Conservation (phyloP, 2,113 vertebrate species). For the Mustela lutreola region DNA sequence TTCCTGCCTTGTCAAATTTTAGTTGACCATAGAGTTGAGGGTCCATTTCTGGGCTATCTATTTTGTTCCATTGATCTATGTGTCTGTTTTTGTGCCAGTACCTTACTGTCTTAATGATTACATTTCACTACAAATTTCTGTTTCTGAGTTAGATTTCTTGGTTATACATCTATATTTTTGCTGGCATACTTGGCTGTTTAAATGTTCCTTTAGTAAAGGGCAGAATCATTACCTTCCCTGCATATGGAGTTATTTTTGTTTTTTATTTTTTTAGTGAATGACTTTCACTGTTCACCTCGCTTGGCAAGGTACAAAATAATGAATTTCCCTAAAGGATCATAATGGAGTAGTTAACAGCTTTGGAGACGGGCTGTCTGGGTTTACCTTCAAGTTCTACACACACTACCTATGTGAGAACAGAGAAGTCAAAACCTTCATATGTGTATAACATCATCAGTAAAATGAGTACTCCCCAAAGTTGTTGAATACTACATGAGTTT, state of each 20-base stretch:
- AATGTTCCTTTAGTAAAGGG: background rate
- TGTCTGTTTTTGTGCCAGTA: no score
- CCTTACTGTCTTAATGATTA: no score
- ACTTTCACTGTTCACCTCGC: background rate
- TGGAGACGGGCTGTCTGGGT: background rate
- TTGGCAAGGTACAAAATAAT: background rate
- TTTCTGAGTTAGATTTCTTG: background rate
- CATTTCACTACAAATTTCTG: background rate
- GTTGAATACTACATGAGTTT: background rate
- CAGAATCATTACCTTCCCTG: background rate
- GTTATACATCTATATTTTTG: background rate
- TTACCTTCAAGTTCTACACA: background rate
- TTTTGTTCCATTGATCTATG: no score
- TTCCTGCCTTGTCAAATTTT: no score
- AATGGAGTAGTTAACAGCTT: background rate
- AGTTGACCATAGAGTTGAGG: no score
- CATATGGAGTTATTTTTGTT: background rate
- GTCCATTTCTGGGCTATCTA: no score
- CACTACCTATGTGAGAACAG: background rate
- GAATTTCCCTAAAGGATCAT: background rate
- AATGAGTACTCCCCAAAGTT: background rate
- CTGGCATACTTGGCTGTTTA: background rate
- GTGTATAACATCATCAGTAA: background rate
- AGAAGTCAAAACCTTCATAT: background rate
- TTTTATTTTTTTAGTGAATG: constrained; percentile 4